Conservation (phyloP, 2,113 vertebrate genomes). For the Melanocharis versteri region DNA sequence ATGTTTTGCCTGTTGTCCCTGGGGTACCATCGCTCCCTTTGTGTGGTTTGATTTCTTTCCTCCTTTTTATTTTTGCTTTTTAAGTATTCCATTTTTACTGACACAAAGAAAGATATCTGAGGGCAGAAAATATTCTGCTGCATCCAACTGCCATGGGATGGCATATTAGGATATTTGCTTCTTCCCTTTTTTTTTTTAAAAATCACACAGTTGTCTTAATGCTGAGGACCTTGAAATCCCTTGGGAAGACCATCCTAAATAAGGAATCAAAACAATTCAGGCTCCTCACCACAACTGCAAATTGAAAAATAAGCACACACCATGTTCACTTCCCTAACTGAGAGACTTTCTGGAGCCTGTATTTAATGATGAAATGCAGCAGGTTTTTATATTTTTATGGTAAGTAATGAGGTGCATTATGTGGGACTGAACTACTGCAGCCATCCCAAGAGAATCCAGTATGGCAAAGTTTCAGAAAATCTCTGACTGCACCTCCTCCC, state of each 20-base stretch:
- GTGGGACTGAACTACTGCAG: background rate
- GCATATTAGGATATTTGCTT: background rate
- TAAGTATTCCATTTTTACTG: background rate
- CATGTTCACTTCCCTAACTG: background rate
- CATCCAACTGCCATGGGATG: background rate
- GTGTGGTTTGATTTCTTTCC: background rate
- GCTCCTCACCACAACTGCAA: background rate
- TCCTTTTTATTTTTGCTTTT: background rate
- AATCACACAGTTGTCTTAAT: background rate
- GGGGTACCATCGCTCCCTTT: background rate
- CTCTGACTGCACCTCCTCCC: background rate
- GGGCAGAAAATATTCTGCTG: background rate
- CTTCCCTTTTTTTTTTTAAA: background rate
- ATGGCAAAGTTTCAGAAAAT: background rate
- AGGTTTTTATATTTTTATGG: background rate
- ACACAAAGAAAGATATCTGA: background rate
- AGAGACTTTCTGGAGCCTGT: background rate
- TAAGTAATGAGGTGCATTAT: background rate
- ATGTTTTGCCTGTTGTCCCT: background rate
- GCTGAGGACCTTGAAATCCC: slow-evolving; percentile 20
- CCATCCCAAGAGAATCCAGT: background rate
- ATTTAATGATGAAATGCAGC: background rate
- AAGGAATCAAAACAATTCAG: slow-evolving; percentile 27
- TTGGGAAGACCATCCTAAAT: slow-evolving; percentile 3
- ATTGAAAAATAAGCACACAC: slow-evolving; percentile 3